Evolutionary conservation across 1,140 invertebrate genomes (phyloP).

Genomic region (Bathynomus jamesi): DNA sequence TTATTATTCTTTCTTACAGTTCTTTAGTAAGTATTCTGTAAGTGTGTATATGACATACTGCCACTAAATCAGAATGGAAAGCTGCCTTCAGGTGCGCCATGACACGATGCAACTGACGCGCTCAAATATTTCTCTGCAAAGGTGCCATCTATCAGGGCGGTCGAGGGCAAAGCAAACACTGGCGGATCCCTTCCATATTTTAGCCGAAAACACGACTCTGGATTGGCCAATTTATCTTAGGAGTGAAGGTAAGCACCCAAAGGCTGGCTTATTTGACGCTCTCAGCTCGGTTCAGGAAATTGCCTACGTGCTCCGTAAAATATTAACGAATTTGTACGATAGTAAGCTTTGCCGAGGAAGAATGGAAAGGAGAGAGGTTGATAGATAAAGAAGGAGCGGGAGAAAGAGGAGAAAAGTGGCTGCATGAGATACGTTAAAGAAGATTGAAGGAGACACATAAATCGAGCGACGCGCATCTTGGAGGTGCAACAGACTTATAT

Average conservation of each 20-base stretch:
- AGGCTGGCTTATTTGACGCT: not conserved
- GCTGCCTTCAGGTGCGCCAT: not conserved
- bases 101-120: not conserved
- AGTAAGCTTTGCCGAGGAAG: not conserved
- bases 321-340: not conserved
- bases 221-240: conserved; percentile 1
- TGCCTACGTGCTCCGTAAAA: not conserved
- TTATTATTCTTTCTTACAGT: too few relatives aligned
- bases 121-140: not conserved
- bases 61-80: not conserved
- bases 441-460: too few relatives aligned
- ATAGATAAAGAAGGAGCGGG: not conserved
- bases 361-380: not conserved
- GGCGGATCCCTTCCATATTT: not conserved
- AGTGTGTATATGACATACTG: not conserved
- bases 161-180: not conserved
- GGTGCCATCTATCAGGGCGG: not conserved
- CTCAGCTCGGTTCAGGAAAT: not conserved
- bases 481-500: too few relatives aligned
- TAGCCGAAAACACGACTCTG: not conserved
- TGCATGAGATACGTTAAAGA: too few relatives aligned
- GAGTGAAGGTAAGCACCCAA: not conserved
- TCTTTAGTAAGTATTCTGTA: too few relatives aligned
- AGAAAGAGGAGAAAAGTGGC: not conserved
- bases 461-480: too few relatives aligned